Evolutionary conservation across 92 coral and sea anemone species (phyloP), one percentile per base, ranked within the genome.

Genomic region (Muricea muricata): DNA sequence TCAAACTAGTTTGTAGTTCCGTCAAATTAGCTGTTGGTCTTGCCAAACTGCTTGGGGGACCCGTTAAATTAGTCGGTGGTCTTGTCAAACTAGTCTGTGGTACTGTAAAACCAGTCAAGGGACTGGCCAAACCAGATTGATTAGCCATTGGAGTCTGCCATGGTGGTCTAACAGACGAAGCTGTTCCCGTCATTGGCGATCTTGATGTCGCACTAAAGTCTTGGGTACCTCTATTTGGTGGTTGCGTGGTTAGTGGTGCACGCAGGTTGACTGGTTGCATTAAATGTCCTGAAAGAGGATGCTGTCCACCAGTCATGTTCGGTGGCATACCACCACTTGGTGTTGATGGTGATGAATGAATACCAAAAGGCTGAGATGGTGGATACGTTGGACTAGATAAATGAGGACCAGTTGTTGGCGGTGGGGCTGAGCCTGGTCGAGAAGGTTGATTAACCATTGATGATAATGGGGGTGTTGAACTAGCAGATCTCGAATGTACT

Each of bases 371-470:
- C 30, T 24, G 68, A 23, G 68, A 11, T 47, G 65, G 42, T 29
- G 63, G 65, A 55, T 75, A 29, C 65, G 42, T 24, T 46, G 80
- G 35, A 47, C 61, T 74, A 28, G 80, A 26, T 28, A 50, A 18
- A 7, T 48, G 61, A 17, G 26, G 9, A 15, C 50, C 31, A 24
- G 48, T 23, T 31, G 31, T 13, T 52, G 82, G 69, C 55, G 39
- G 58, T 50, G 82, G 82, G 2, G 99, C 99, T 26, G 98, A 96
- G 55, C 93, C 65, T 21, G 89, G 84, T 46, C 92, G 93, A 0
- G 93, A 89, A 78, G 91, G 81, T 11, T 89, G 75, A 26, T 83
- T 69, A 1, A 81, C 48, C 63, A 91, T 63, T 30, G 78, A 60
- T 9, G 89, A 83, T 29, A 41, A 76, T 20, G 87, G 84, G 52